These are phyloP conservation scores for Lepidocolaptes lacrymiger DNA, from an alignment of 2,797 vertebrate species.

Conservation along the genomic window DNA sequence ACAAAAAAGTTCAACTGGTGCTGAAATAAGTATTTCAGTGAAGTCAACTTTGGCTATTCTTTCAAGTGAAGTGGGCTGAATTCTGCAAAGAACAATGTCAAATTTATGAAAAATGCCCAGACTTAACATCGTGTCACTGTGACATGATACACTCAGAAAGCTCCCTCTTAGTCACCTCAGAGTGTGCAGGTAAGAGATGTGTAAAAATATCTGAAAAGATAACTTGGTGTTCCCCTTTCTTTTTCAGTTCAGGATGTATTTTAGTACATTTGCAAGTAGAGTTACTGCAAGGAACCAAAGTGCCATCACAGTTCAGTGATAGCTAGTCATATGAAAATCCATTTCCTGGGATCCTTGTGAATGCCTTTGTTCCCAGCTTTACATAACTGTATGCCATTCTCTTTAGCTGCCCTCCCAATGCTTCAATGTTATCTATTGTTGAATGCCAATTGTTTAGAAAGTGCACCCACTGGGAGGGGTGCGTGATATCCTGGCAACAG, in stretches of 20 bases:
- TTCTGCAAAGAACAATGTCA: not conserved
- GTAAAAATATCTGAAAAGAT: not conserved
- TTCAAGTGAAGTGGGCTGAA: not conserved
- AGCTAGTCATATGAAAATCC: constrained; percentile 19
- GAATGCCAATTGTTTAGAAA: constrained; percentile 16
- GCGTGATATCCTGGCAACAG: not conserved
- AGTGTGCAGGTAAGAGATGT: not conserved
- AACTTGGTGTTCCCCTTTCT: not conserved
- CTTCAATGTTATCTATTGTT: constrained; percentile 1
- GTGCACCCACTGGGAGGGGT: not conserved
- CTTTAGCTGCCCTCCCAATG: not conserved
- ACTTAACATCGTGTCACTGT: not conserved
- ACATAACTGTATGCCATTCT: not conserved
- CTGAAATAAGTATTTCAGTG: not conserved
- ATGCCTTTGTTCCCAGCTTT: constrained; percentile 25
- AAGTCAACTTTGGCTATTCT: not conserved
- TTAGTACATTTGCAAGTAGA: not conserved
- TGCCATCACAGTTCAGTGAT: not conserved
- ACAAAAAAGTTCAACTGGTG: not conserved
- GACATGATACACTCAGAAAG: not conserved
- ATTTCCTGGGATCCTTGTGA: constrained; percentile 32
- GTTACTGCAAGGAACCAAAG: not conserved
- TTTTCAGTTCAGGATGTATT: not conserved
- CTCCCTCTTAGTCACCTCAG: not conserved
- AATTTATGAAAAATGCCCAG: not conserved